phyloP scores from a whole-genome alignment of 1,140 invertebrate species.

The Apis cerana region DNA sequence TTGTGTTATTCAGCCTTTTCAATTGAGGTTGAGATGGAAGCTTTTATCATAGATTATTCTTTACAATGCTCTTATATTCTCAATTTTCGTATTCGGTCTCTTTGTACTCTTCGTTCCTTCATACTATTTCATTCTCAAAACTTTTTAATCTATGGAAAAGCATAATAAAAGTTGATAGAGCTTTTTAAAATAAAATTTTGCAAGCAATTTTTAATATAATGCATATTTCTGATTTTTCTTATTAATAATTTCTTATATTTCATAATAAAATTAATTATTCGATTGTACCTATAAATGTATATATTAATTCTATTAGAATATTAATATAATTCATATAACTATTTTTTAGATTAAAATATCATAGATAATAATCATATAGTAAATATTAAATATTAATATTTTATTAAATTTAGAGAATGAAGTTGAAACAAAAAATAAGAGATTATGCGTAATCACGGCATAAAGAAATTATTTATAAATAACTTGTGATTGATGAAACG shows the following conservation, averaged over 20 bases:
- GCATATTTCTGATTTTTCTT: not conserved
- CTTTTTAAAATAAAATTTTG: not conserved
- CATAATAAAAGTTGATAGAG: not conserved
- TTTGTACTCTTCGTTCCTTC: not conserved
- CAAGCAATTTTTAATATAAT: not conserved
- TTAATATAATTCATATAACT: too few species aligned
- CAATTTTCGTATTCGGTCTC: slow-evolving; percentile 24
- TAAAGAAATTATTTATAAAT: not conserved
- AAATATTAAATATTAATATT: not conserved
- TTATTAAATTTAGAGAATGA: not conserved
- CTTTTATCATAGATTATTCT: slow-evolving; percentile 38
- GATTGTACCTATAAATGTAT: not conserved
- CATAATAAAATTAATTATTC: too few species aligned
- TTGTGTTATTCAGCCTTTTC: slow-evolving; percentile 22
- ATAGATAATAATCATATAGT: not conserved
- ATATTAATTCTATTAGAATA: not conserved
- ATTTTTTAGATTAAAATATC: too few species aligned
- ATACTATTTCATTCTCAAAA: not conserved
- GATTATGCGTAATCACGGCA: not conserved
- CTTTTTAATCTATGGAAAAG: not conserved
- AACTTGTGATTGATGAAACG: not conserved
- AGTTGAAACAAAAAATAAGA: not conserved
- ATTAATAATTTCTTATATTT: not conserved
- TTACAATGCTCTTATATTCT: slow-evolving; percentile 15
- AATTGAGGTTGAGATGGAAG: slow-evolving; percentile 23